Evolutionary conservation across 2,113 vertebrate species (phyloP), one percentile per base, ranked within the genome.

Genomic region (Galbula dea): DNA sequence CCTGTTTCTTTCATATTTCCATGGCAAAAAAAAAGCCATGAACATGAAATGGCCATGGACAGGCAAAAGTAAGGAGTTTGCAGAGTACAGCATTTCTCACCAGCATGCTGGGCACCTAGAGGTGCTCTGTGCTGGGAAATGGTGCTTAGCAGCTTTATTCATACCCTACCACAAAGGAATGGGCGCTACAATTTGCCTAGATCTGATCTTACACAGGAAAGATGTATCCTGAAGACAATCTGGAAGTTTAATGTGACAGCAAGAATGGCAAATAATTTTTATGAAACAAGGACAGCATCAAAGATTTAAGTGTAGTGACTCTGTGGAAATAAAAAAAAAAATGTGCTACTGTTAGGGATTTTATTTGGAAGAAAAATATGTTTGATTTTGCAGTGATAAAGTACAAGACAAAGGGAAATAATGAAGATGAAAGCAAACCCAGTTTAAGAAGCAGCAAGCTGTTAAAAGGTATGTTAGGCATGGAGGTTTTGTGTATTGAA

Each of bases 231-330:
- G 2, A 36, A 67, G 46, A 9, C 3, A 43, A 12, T 26, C 6
- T 57, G 3, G 10, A 34, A 17, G 7, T 71, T 77, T 46, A 63
- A 41, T 16, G 4, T 71, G 37, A 30, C 21, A 36, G 4, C 7
- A 43, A 36, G 54, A 68, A 34, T 6, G 8, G 4, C 14, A 27
- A 0, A 0, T 1, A 0, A 1, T 54, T 57, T 4, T 46, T 58
- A 41, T 6, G 19, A 62, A 83, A 79, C 8, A 4, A 34, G 20
- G 29, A 3, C 6, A 55, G 11, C 24, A 49, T 13, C 14, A 26
- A 62, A 74, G 27, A 30, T n/a, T 65, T 73, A 21, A 32, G 6
- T 2, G 7, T 58, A 45, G 3, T 73, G 16, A 39, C 2, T 27
- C 22, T 19, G 2, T 55, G 12, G 3, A 39, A 46, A 9, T 3